Conservation (phyloP, 2,113 vertebrate species). For the Chaetorhynchus papuensis region DNA sequence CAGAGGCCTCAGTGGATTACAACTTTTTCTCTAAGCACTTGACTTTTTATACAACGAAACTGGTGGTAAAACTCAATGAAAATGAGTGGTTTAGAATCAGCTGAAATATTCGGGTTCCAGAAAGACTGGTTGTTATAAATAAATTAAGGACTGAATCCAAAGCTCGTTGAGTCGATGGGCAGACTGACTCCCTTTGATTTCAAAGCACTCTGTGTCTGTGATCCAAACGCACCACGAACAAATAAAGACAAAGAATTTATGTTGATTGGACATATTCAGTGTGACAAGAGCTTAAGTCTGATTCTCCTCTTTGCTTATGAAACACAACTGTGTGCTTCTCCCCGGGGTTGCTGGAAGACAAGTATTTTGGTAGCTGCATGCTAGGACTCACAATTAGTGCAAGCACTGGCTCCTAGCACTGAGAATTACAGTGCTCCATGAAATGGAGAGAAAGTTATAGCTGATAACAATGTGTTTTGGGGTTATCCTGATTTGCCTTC, state of each 20-base stretch:
- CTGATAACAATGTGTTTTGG: neutral
- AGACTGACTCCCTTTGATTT: constrained; percentile 7
- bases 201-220: neutral
- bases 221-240: neutral
- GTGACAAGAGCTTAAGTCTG: constrained; percentile 39
- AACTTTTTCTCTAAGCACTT: neutral
- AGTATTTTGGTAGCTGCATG: constrained; percentile 19
- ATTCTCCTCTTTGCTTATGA: constrained; percentile 28
- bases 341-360: neutral
- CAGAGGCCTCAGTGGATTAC: neutral
- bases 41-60: neutral
- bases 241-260: constrained; percentile 45
- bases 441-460: neutral
- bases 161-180: neutral
- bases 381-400: constrained; percentile 22
- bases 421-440: neutral
- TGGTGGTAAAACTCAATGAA: neutral
- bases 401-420: neutral
- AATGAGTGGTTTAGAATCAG: neutral
- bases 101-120: neutral
- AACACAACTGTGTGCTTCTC: constrained; percentile 20
- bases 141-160: constrained; percentile 1
- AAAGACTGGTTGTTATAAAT: neutral
- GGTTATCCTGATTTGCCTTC: neutral
- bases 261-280: constrained; percentile 35